Evolutionary conservation across 1,140 invertebrate genomes (phyloP), one percentile per base, ranked within the genome.

Genomic region (Teleogryllus occipitalis): DNA sequence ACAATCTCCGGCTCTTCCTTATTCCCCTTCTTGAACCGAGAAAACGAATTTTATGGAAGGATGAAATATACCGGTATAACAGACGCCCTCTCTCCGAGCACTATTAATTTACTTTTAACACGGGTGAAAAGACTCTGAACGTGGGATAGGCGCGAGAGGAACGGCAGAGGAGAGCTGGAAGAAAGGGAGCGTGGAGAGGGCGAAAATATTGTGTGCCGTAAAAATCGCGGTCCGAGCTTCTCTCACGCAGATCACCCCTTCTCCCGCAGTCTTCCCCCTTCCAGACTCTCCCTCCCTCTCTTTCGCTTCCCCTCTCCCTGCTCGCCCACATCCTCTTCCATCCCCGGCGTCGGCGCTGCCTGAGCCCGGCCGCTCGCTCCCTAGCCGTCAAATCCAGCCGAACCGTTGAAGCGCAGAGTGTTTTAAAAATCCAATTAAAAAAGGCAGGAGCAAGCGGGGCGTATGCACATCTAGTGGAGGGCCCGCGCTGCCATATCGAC

Each of bases 201-300:
- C 81, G 83, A 85, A 84, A 85, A 85, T 84, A 83, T 84, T 82
- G 83, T 84, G 85, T 83, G 85, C 85, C 85, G 85, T 85, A 84
- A 85, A 83, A 85, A 84, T 83, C 84, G 81, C 83, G 81, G 82
- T 81, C 84, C 84, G 82, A 83, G 82, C 83, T 81, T 82, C 83
- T 82, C 83, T 82, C 83, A 73, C 76, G 80, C 81, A 80, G 80
- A 80, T 54, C 74, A 47, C 78, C n/a, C 79, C 54, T 47, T 77
- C 54, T 46, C n/a, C 78, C 79, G 75, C 80, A 54, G 22, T 47
- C 75, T 79, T 46, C 73, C 80, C 65, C 75, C 74, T 79, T 78
- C 79, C 65, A 39, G 72, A 21, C 78, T 76, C 78, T 22, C 79
- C 54, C 73, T 77, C 54, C 54, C n/a, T 79, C 79, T 76, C 80